Conservation (phyloP, 2,888 invertebrate genomes). For the Sarcophaga subvicina region DNA sequence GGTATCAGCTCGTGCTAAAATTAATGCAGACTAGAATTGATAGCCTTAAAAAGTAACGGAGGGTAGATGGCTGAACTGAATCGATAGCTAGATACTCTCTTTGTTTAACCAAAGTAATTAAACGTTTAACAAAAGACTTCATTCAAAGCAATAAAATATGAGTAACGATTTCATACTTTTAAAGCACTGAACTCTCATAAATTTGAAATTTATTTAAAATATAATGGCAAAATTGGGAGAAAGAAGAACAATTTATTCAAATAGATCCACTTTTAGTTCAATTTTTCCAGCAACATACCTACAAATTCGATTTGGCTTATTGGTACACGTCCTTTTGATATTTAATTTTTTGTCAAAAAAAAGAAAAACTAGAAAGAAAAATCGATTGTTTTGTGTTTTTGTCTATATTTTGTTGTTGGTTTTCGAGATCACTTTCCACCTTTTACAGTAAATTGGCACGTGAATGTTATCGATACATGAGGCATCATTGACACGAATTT, state of each 20-base stretch:
- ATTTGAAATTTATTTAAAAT: too few relatives aligned
- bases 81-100: too few relatives aligned
- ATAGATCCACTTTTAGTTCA: background rate
- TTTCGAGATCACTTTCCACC: background rate
- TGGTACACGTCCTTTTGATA: background rate
- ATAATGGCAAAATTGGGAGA: too few relatives aligned
- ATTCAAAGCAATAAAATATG: background rate
- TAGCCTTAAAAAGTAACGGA: too few relatives aligned
- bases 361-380: background rate
- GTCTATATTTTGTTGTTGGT: background rate
- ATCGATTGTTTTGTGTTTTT: constrained; percentile 29
- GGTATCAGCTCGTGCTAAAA: too few relatives aligned
- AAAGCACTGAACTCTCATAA: too few relatives aligned
- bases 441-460: constrained; percentile 60
- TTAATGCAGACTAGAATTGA: too few relatives aligned
- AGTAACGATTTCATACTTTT: background rate
- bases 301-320: background rate
- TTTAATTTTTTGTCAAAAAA: background rate
- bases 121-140: too few relatives aligned
- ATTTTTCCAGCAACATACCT: background rate
- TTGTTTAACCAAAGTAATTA: too few relatives aligned
- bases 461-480: constrained; percentile 55
- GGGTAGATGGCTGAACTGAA: too few relatives aligned
- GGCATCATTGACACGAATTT: background rate
- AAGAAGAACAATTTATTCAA: background rate